Percentiles rank a stretch among this genome's conserved stretches.
Evolutionary conservation across 1,140 invertebrate genomes (phyloP).

Genomic region (Apocrypta bakeri): DNA sequence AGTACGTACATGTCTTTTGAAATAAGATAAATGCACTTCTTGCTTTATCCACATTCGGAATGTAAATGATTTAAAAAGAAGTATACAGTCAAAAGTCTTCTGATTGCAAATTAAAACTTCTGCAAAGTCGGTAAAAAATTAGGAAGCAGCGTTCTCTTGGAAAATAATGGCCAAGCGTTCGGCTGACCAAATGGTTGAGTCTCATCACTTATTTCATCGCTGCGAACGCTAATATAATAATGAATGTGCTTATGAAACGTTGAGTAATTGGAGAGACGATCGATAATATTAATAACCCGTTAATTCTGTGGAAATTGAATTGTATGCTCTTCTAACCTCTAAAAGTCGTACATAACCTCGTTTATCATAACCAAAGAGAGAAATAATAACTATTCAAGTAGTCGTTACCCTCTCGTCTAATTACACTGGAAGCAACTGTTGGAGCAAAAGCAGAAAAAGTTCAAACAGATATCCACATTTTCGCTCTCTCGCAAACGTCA

Average conservation of each 20-base stretch:
- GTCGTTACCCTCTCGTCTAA: neutral
- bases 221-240: neutral
- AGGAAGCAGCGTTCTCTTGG: too few relatives aligned
- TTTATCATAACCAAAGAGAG: neutral
- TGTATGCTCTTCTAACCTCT: neutral
- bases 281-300: too few relatives aligned
- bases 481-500: neutral
- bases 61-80: too few relatives aligned
- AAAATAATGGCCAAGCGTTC: neutral
- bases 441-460: too few relatives aligned
- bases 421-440: neutral
- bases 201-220: constrained; percentile 18
- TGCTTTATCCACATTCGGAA: too few relatives aligned
- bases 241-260: neutral
- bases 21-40: neutral
- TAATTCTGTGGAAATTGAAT: too few relatives aligned
- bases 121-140: too few relatives aligned
- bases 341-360: neutral
- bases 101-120: neutral
- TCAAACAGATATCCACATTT: neutral
- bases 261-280: neutral
- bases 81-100: too few relatives aligned
- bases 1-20: neutral
- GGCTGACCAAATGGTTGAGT: constrained; percentile 15
- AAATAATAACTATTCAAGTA: neutral